Evolutionary conservation across 2,888 invertebrate species (phyloP), one percentile per base, ranked within the genome.

Genomic region (Bibio marci): DNA sequence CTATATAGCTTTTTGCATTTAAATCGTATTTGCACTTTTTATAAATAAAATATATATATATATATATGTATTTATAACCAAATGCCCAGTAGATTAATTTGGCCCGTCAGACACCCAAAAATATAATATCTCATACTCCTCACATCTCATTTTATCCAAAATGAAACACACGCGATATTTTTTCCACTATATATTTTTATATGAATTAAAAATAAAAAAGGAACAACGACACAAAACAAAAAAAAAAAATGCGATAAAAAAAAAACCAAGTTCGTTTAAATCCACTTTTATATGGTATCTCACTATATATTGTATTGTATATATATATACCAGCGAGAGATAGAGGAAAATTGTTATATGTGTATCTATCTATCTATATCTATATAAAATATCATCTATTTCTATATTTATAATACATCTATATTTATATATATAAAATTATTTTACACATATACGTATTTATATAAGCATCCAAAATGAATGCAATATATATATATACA

Each of bases 201-300:
- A 6, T 22, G 4, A 4, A 22, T 22, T 22, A 22, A 22, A 22
- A 22, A 6, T 6, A 22, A 22, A 22, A 22, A 22, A 22, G 8
- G 22, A 22, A 22, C 4, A 22, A 22, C 22, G 22, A 22, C 22
- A 22, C 22, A 4, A 22, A 22, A 22, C 4, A 22, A 33, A 17
- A 33, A 15, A 18, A 12, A 11, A 17, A 33, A 7, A 18, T 18
- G 17, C 7, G 17, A 33, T 10, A 33, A 33, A 33, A 39, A 33
- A 43, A 45, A 49, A 48, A 49, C 47, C 48, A 48, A 47, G 48
- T 48, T 48, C 47, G 48, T 47, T 48, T 48, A 49, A 46, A 47
- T 47, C 47, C 47, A 26, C 17, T 37, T 37, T 37, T 17, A 14
- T 30, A 12, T 37, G 8, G n/a, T n/a, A n/a, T n/a, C 30, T 30